Percentiles rank a stretch among this genome's conserved stretches.
Evolutionary conservation across 1,140 invertebrate species (phyloP).

Genomic region (Helicoverpa zea): DNA sequence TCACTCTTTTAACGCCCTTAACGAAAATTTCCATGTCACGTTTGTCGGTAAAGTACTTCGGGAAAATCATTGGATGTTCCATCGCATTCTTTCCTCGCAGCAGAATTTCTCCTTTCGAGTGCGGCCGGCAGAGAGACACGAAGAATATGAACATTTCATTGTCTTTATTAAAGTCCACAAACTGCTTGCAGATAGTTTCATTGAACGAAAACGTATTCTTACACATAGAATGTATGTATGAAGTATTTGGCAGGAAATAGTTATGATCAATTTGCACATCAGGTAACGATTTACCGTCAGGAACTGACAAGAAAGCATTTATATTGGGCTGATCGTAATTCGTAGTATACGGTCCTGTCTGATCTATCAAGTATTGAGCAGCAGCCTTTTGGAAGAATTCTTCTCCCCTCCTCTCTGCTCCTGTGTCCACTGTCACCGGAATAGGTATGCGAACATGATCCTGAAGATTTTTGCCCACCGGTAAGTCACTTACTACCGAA

Average conservation of each 20-base stretch:
- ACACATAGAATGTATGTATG: constrained; percentile 70
- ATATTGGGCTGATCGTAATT: constrained; percentile 84
- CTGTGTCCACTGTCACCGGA: constrained; percentile 87
- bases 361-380: constrained; percentile 69
- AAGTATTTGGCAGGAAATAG: constrained; percentile 88
- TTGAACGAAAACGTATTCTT: constrained; percentile 85
- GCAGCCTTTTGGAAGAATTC: constrained; percentile 73
- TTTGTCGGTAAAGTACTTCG: constrained; percentile 78
- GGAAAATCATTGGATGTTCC: constrained; percentile 88
- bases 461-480: constrained; percentile 92
- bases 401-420: constrained; percentile 73
- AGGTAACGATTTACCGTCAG: constrained; percentile 86
- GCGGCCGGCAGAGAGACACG: constrained; percentile 75
- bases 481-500: constrained; percentile 88
- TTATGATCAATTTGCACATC: constrained; percentile 89
- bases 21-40: constrained; percentile 75
- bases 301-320: constrained; percentile 87
- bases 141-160: constrained; percentile 77
- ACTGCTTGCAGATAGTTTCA: constrained; percentile 91
- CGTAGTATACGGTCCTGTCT: constrained; percentile 74
- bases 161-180: constrained; percentile 86
- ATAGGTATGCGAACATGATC: constrained; percentile 92
- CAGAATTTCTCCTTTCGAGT: constrained; percentile 78
- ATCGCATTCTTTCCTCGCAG: constrained; percentile 90
- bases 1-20: constrained; percentile 67